Evolutionary conservation across 2,797 vertebrate genomes (phyloP), one percentile per base, ranked within the genome.

Genomic region (Oreochromis mossambicus): DNA sequence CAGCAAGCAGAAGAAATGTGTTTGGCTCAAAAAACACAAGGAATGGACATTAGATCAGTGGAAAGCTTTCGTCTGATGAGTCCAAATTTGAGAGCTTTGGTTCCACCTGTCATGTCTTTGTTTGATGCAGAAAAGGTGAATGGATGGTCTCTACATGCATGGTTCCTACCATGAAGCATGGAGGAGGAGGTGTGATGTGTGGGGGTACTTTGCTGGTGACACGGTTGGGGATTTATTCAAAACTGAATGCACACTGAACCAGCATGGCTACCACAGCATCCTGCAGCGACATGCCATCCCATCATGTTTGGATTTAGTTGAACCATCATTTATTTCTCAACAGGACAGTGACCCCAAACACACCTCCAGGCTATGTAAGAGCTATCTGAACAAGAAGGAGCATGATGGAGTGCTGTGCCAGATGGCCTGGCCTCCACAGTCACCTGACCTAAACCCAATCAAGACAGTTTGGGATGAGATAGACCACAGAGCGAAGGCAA

Each of bases 401-500:
- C 5, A 0, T 61, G 56, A 61, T 61, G 9, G 56, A 61, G 56
- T 61, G 15, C 56, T 11, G 56, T 61, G 29, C 19, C 29, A 61
- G 29, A 61, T 61, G 29, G 56, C 15, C 5, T 1, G 0, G 56
- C 0, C 29, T 61, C 29, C 29, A 61, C 56, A 34, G 29, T 61
- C 56, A 61, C 9, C 56, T 19, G 15, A 61, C 15, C 15, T 7
- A 61, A 61, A 61, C 56, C 2, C 29, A 61, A 61, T 61, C 15
- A 19, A 61, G 56, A 34, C 5, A 19, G 29, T 61, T 11, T 61
- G 56, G 56, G 29, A 61, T 61, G 15, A 7, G 15, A 34, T 61
- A 19, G 29, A 34, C 56, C 8, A 34, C 29, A 61, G 56, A 1
- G 56, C 1, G 3, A 61, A 61, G 56, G 56, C 15, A 61, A 61